Evolutionary conservation across 2,888 invertebrate genomes (phyloP), one percentile per base, ranked within the genome.

Genomic region (Rhagophthalmus giganteus): DNA sequence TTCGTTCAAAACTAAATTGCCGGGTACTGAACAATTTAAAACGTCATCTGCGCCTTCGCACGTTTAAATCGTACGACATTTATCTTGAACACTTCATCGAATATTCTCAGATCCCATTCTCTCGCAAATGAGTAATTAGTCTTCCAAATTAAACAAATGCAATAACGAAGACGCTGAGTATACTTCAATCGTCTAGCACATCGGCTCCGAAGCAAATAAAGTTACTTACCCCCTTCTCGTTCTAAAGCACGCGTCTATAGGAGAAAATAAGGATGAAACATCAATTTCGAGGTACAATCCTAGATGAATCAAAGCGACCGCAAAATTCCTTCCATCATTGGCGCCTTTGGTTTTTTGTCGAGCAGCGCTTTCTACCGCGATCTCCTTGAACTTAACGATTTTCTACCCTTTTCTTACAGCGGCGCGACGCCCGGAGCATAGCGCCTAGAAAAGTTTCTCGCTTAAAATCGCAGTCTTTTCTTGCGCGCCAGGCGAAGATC

Each of bases 241-340:
- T 31, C 34, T 12, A 14, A 20, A 12, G 12, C 30, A 30, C 14
- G 15, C 5, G 8, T 11, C 25, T 14, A 24, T 16, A 25, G 11
- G 30, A 9, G 31, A 26, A 35, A 41, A 46, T 27, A 46, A 39
- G 38, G 52, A 52, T 8, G 12, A 41, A 52, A 33, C 37, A 39
- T 33, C 30, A 41, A 40, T 52, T 52, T 37, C 41, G n/a, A 45
- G 9, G 37, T 26, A 30, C 27, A 45, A 45, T 39, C 39, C 28
- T 27, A 28, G 46, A 48, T 56, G 50, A 58, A 71, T 74, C 73
- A 74, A 74, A 73, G 72, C 66, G 69, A 73, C 74, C 74, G 66
- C 72, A 69, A 68, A 65, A 67, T 69, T 66, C 66, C 59, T 62
- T 57, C 50, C 42, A 46, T 42, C 41, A 42, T 34, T 45, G 37